Evolutionary conservation across 2,888 invertebrate species (phyloP).

Genomic region (Heliconius ismenius): DNA sequence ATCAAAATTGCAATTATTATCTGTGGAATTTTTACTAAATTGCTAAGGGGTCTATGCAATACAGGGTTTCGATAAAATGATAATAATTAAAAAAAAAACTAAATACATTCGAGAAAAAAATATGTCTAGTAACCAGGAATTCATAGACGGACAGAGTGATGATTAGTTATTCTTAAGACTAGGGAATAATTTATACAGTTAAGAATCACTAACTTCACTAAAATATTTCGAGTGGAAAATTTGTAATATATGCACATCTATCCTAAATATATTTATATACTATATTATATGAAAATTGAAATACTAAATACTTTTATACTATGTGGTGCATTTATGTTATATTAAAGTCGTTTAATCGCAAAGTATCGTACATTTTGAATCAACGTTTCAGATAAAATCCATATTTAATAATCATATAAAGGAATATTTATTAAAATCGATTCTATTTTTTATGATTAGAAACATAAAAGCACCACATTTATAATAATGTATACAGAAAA

Average conservation of each 20-base stretch:
- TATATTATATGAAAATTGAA: slow-evolving; percentile 27
- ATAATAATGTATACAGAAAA: slow-evolving; percentile 36
- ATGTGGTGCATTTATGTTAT: background rate
- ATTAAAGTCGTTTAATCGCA: no score
- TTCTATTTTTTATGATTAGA: background rate
- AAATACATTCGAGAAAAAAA: slow-evolving; percentile 45
- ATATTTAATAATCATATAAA: background rate
- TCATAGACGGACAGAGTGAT: slow-evolving; percentile 61
- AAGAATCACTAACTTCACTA: slow-evolving; percentile 40
- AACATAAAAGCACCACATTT: slow-evolving; percentile 9
- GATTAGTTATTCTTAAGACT: slow-evolving; percentile 55
- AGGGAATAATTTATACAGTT: slow-evolving; percentile 48
- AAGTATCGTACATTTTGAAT: background rate
- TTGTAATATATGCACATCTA: slow-evolving; percentile 31
- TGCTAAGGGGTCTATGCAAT: slow-evolving; percentile 76
- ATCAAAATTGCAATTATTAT: slow-evolving; percentile 46
- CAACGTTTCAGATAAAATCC: background rate
- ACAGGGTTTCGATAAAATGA: slow-evolving; percentile 68
- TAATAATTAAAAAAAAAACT: slow-evolving; percentile 46
- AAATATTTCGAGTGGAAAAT: slow-evolving; percentile 36
- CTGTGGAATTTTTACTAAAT: slow-evolving; percentile 68
- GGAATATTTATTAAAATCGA: background rate
- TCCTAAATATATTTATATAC: slow-evolving; percentile 31
- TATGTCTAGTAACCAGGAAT: slow-evolving; percentile 46
- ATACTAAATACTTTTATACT: slow-evolving; percentile 8